Conservation (phyloP, 2,113 vertebrate species). For the Apistogramma diplotaenia region DNA sequence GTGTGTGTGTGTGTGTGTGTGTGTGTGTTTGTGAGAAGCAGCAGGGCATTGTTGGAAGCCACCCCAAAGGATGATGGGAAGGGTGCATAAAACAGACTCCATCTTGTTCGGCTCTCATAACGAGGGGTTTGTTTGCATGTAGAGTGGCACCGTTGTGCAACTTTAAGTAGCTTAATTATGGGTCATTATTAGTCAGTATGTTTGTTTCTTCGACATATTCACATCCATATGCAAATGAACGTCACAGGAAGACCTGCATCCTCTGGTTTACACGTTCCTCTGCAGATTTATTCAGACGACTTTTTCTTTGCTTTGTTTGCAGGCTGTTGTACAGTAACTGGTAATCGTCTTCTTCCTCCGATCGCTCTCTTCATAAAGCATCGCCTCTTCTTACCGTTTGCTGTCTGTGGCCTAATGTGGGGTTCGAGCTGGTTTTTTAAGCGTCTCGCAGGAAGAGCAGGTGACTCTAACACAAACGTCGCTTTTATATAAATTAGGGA, state of each 20-base stretch:
- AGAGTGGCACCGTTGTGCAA: conserved; percentile 4
- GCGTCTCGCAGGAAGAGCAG: neutral
- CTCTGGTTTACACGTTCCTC: neutral
- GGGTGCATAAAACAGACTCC: conserved; percentile 10
- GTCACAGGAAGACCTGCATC: neutral
- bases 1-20: accelerated
- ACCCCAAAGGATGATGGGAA: conserved; percentile 37
- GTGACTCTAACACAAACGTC: neutral
- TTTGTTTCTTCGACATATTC: conserved; percentile 4
- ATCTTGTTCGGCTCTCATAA: conserved; percentile 19
- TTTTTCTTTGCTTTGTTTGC: neutral
- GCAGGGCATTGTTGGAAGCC: conserved; percentile 36
- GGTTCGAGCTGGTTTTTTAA: neutral
- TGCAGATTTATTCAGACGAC: neutral
- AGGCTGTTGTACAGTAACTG: neutral
- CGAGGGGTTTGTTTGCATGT: conserved; percentile 16
- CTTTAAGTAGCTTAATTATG: conserved; percentile 37
- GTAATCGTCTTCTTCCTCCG: neutral
- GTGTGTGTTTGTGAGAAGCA: neutral
- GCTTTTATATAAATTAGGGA: neutral
- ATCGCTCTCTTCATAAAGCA: neutral
- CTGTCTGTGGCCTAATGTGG: neutral
- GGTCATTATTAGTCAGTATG: neutral
- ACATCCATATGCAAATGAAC: conserved; percentile 24
- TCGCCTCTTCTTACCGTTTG: neutral